Conservation (phyloP, 2,888 invertebrate species). For the Perizoma flavofasciatum region DNA sequence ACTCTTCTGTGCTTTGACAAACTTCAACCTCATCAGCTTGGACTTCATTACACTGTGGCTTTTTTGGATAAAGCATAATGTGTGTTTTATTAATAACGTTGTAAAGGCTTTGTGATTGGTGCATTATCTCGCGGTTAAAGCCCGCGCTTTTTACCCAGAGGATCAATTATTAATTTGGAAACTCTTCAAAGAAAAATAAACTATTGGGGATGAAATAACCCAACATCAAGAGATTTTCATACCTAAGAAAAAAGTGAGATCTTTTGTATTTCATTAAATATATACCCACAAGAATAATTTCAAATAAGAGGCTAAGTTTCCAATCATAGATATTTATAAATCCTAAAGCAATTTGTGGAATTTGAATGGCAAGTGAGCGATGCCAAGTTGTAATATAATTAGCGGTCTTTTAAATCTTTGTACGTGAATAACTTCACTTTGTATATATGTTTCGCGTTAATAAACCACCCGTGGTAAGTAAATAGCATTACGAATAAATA, state of each 20-base stretch:
- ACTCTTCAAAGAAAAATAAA: slow-evolving; percentile 32
- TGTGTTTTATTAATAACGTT: slow-evolving; percentile 61
- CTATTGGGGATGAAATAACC: slow-evolving; percentile 41
- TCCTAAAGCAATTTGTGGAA: background rate
- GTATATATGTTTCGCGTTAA: no score
- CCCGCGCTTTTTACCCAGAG: slow-evolving; percentile 41
- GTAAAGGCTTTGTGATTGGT: slow-evolving; percentile 45
- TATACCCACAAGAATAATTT: background rate
- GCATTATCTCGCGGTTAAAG: slow-evolving; percentile 28
- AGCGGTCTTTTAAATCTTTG: background rate
- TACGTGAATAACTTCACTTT: slow-evolving; percentile 3
- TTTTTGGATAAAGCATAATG: slow-evolving; percentile 47
- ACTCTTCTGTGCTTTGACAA: no score
- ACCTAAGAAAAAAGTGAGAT: slow-evolving; percentile 1
- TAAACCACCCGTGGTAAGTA: no score
- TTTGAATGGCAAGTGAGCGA: background rate
- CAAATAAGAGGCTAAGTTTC: background rate
- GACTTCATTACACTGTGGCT: slow-evolving; percentile 25
- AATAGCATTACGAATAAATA: no score
- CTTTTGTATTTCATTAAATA: slow-evolving; percentile 3
- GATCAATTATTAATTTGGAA: slow-evolving; percentile 36
- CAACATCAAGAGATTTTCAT: background rate
- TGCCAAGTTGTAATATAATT: background rate
- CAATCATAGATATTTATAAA: background rate
- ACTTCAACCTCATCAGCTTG: no score